Evolutionary conservation across 2,888 invertebrate genomes (phyloP).

Genomic region (Mamestra brassicae): DNA sequence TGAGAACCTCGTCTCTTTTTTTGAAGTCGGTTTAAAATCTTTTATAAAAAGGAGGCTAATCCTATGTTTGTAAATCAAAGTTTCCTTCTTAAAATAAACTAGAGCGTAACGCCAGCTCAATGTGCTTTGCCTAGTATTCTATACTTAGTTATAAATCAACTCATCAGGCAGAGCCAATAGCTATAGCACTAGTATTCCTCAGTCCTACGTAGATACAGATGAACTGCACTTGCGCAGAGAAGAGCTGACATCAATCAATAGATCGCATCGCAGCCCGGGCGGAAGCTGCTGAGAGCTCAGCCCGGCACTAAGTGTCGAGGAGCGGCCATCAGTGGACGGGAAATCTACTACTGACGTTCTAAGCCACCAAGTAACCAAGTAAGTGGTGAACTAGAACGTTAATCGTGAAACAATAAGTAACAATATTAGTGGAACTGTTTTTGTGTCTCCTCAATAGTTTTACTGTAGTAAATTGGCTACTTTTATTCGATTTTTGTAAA

Average conservation of each 20-base stretch:
- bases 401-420: neutral
- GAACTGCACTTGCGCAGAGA: slow-evolving; percentile 49
- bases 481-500: neutral
- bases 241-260: slow-evolving; percentile 47
- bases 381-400: neutral
- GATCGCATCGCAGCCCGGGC: slow-evolving; percentile 6
- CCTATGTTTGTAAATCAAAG: neutral
- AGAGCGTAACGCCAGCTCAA: too few species aligned
- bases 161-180: slow-evolving; percentile 1
- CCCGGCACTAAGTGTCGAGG: slow-evolving; percentile 13
- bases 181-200: neutral
- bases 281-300: slow-evolving; percentile 26
- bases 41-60: too few species aligned
- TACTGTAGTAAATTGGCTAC: neutral
- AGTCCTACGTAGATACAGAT: neutral
- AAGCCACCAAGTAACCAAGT: slow-evolving; percentile 4
- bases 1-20: too few species aligned
- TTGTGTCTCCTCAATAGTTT: neutral
- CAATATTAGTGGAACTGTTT: too few species aligned
- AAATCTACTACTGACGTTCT: neutral
- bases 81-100: neutral
- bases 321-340: slow-evolving; percentile 2
- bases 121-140: neutral
- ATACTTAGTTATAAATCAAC: slow-evolving; percentile 12
- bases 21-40: too few species aligned